phyloP scores from a whole-genome alignment of 2,888 invertebrate species.

The Sarcophaga carnaria region DNA sequence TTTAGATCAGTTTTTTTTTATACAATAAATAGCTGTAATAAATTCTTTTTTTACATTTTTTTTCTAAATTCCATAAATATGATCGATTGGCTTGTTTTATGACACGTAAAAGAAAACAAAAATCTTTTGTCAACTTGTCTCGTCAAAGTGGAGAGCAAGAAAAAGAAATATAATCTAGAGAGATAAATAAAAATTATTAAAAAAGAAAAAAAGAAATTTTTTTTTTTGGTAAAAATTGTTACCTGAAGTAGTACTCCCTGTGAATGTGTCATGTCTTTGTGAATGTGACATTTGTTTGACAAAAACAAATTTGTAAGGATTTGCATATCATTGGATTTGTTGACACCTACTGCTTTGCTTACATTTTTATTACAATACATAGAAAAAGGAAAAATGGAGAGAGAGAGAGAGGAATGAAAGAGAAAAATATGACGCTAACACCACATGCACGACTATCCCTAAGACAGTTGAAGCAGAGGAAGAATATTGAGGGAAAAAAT shows the following conservation, averaged over 20 bases:
- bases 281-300: conserved; percentile 60
- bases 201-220: not conserved
- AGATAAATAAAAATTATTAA: conserved; percentile 18
- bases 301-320: conserved; percentile 68
- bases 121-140: conserved; percentile 61
- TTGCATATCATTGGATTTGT: conserved; percentile 67
- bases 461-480: not conserved
- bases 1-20: not conserved
- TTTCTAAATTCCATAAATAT: conserved; percentile 7
- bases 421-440: not conserved
- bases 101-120: conserved; percentile 49
- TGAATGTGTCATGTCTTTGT: conserved; percentile 1
- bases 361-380: not conserved
- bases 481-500: not conserved
- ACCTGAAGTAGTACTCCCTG: conserved; percentile 16
- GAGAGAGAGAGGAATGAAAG: not conserved
- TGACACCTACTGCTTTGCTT: conserved; percentile 51
- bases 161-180: conserved; percentile 16
- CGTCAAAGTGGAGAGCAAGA: not conserved
- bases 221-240: conserved; percentile 38
- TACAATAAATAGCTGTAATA: conserved; percentile 32
- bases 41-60: conserved; percentile 7
- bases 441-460: not conserved
- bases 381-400: too few relatives aligned
- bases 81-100: conserved; percentile 65